Base-by-base conservation (phyloP, 1,140 invertebrate genomes). In the Maniola jurtina region DNA sequence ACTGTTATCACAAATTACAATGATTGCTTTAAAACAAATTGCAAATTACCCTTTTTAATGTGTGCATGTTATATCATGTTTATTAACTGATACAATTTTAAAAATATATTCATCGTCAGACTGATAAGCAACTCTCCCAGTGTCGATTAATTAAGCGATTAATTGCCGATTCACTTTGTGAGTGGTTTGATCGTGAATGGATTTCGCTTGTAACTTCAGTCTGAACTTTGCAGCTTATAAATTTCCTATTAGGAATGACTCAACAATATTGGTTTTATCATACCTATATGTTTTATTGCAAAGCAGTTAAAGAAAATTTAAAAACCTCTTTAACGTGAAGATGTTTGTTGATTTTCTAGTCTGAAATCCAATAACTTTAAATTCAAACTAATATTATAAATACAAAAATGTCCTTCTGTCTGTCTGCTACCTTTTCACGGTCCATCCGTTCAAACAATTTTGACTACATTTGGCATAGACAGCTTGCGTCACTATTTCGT, bases 1-100 rank as follows among this genome's bases (percentile, higher is more conserved):
- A 50, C 16, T 16, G 48, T 50, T 50, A 50, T 50, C 48, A 50
- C 14, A n/a, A 25, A 50, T 50, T 50, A 50, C 48, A 50, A 45
- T 50, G 48, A 50, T 50, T 50, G 48, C 48, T 50, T 50, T 50
- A 50, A 50, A 50, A 50, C 48, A 50, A 50, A 50, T 50, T 50
- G 15, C 48, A 7, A 50, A 50, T 50, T 50, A 50, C 16, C 8
- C 14, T 50, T 50, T 50, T 50, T 50, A 50, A 50, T 50, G 48
- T 50, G 15, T 50, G 25, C 6, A 15, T 6, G 6, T 9, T 50
- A n/a, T 6, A 6, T 50, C 15, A 16, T 16, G 48, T 25, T 5
- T 50, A 7, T 25, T 50, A 50, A 15, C 14, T 50, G 48, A 9
- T 50, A 50, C 15, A n/a, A 7, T 11, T 45, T 11, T 50, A 5